phyloP scores from a whole-genome alignment of 2,797 vertebrate genomes.

The Manis crassicaudata region DNA sequence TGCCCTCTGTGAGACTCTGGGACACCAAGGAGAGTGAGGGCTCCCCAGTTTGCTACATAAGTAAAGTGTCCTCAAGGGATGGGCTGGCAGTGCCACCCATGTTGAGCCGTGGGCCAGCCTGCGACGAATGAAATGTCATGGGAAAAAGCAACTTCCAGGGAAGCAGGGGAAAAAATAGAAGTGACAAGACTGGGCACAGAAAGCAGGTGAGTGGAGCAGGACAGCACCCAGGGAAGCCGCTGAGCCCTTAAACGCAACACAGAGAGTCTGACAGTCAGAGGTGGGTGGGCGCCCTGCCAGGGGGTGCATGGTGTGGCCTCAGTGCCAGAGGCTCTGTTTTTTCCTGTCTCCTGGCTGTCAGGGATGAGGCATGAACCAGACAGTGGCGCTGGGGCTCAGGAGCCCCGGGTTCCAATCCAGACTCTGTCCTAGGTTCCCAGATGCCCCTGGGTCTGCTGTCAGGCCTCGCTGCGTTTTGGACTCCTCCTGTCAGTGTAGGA shows the following conservation, averaged over 20 bases:
- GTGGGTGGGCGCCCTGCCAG: not conserved
- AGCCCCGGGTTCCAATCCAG: not conserved
- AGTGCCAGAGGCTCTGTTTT: not conserved
- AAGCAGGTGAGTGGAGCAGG: not conserved
- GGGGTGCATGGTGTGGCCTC: fast-evolving
- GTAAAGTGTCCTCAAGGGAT: not conserved
- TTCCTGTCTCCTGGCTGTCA: not conserved
- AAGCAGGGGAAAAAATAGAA: not conserved
- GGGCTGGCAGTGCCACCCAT: not conserved
- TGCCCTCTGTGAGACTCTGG: not conserved
- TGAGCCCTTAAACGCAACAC: too few relatives aligned
- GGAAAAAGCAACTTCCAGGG: not conserved
- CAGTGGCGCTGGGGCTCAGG: fast-evolving
- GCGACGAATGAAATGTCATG: not conserved
- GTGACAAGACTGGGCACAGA: not conserved
- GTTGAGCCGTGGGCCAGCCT: not conserved
- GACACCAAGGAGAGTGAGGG: not conserved
- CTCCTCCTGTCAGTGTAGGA: not conserved
- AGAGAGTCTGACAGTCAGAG: not conserved
- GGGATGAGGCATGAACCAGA: not conserved
- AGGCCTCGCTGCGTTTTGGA: not conserved
- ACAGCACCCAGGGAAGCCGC: not conserved
- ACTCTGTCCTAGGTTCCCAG: not conserved
- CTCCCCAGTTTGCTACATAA: not conserved
- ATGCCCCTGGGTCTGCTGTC: fast-evolving